Conservation (phyloP, 2,797 vertebrate genomes). For the Todus mexicanus region DNA sequence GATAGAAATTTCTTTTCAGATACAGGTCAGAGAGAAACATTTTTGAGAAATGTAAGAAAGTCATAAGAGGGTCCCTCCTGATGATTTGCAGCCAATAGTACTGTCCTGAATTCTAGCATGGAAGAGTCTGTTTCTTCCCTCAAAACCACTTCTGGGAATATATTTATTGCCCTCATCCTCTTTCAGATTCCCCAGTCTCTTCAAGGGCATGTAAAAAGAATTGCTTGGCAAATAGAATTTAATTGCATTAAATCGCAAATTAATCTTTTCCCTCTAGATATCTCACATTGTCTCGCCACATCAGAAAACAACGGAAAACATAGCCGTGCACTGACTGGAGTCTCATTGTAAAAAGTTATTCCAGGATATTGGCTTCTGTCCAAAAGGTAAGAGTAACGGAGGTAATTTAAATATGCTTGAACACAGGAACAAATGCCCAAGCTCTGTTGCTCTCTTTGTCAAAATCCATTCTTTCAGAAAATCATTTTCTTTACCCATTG, state of each 20-base stretch:
- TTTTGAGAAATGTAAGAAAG: not conserved
- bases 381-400: conserved; percentile 60
- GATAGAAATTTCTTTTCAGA: not conserved
- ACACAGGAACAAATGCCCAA: conserved; percentile 51
- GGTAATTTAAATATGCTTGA: conserved; percentile 71
- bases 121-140: not conserved
- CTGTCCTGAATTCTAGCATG: not conserved
- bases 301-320: conserved; percentile 31
- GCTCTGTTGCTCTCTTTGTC: conserved; percentile 68
- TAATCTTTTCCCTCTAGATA: conserved; percentile 58
- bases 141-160: conserved; percentile 24
- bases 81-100: not conserved
- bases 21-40: not conserved
- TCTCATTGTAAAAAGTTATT: conserved; percentile 52
- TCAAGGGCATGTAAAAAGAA: conserved; percentile 26
- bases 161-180: not conserved
- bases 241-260: conserved; percentile 63
- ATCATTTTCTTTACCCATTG: conserved; percentile 79
- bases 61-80: not conserved
- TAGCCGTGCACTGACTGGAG: not conserved
- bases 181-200: conserved; percentile 17
- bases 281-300: not conserved
- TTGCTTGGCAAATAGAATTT: conserved; percentile 61
- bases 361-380: conserved; percentile 17
- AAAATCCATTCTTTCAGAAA: conserved; percentile 78